These are phyloP conservation scores for Drosophila antonietae DNA, from an alignment of 2,888 invertebrate genomes.

Conservation along the genomic window DNA sequence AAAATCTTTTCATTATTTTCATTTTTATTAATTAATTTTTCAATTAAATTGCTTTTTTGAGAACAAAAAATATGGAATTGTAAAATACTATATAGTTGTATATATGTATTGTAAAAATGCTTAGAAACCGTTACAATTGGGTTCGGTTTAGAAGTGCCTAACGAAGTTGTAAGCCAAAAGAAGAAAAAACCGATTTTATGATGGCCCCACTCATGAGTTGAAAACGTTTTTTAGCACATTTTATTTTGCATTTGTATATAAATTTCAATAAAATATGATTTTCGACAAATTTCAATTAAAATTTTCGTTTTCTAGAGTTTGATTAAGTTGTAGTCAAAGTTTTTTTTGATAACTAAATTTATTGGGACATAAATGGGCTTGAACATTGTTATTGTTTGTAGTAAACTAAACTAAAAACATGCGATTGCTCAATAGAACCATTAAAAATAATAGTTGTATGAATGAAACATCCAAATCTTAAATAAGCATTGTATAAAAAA, in stretches of 20 bases:
- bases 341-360: constrained; percentile 83
- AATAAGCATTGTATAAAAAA: constrained; percentile 60
- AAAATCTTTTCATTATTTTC: constrained; percentile 82
- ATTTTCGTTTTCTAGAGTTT: constrained; percentile 35
- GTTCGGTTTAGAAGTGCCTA: constrained; percentile 68
- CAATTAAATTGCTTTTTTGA: constrained; percentile 77
- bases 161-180: constrained; percentile 72
- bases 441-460: constrained; percentile 42
- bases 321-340: constrained; percentile 71
- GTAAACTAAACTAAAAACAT: constrained; percentile 64
- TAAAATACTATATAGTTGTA: constrained; percentile 37
- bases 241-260: constrained; percentile 65
- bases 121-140: constrained; percentile 72
- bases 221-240: constrained; percentile 56
- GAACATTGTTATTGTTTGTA: constrained; percentile 81
- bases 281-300: constrained; percentile 31
- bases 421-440: constrained; percentile 55
- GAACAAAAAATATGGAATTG: constrained; percentile 15
- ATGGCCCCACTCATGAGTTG: constrained; percentile 76
- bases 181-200: constrained; percentile 73
- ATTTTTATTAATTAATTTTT: constrained; percentile 70
- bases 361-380: constrained; percentile 82
- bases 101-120: constrained; percentile 51
- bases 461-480: constrained; percentile 44
- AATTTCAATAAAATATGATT: constrained; percentile 31